Evolutionary conservation across 1,140 invertebrate genomes (phyloP).

Genomic region (Armadillidium nasatum): DNA sequence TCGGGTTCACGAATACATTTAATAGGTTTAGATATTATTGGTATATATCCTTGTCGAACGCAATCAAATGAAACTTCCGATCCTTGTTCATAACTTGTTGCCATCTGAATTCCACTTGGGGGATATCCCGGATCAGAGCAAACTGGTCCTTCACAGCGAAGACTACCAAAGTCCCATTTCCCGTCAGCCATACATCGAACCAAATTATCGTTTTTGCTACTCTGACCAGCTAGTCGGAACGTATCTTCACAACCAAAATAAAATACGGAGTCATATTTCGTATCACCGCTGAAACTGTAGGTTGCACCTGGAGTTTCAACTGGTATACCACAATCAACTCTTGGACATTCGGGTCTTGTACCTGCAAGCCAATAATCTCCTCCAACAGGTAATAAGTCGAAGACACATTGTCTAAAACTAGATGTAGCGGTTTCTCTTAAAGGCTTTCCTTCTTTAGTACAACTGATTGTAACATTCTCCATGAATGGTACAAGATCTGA

Average conservation of each 20-base stretch:
- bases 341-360: conserved; percentile 72
- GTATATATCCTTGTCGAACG: conserved; percentile 82
- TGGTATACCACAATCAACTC: conserved; percentile 80
- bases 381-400: conserved; percentile 74
- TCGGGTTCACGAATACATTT: conserved; percentile 86
- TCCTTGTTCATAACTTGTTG: conserved; percentile 82
- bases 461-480: conserved; percentile 81
- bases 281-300: conserved; percentile 81
- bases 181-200: conserved; percentile 68
- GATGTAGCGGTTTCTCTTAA: conserved; percentile 73
- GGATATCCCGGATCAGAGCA: conserved; percentile 92
- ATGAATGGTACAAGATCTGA: conserved; percentile 79
- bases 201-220: conserved; percentile 81
- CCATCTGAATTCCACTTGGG: conserved; percentile 79
- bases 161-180: conserved; percentile 94
- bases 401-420: conserved; percentile 86
- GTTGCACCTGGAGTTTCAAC: conserved; percentile 84
- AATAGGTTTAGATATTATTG: conserved; percentile 84
- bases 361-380: conserved; percentile 92
- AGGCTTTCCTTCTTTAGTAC: conserved; percentile 68
- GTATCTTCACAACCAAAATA: conserved; percentile 94
- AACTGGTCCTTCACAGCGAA: conserved; percentile 90
- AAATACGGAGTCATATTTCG: conserved; percentile 84
- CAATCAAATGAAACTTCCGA: conserved; percentile 72
- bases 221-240: conserved; percentile 88